A percentile compares a stretch with the other conserved stretches of the same genome.
phyloP scores from a whole-genome alignment of 2,797 vertebrate genomes.

The Pseudochirops corinnae region DNA sequence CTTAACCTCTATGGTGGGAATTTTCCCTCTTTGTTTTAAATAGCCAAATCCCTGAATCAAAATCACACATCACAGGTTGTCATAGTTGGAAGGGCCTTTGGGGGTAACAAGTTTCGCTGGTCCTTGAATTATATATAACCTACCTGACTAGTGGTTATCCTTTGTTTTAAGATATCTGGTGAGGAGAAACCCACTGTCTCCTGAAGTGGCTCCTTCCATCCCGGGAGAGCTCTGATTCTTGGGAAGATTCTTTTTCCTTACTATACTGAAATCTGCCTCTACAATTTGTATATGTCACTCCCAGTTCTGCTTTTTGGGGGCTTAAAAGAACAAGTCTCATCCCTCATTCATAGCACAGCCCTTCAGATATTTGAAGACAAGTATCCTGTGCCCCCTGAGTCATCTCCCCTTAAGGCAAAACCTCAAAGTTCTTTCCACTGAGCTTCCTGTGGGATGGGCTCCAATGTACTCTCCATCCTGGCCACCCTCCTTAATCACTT shows the following conservation, averaged over 20 bases:
- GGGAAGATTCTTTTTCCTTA: background rate
- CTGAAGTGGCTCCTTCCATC: background rate
- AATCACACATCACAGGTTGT: background rate
- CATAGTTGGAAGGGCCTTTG: background rate
- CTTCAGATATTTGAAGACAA: background rate
- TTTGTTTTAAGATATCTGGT: background rate
- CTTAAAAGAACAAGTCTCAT: background rate
- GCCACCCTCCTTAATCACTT: background rate
- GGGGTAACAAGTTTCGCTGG: background rate
- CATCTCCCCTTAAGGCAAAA: background rate
- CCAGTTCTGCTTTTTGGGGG: background rate
- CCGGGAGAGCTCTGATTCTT: background rate
- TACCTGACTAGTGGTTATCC: background rate
- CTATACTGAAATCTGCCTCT: background rate
- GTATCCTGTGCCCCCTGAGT: background rate
- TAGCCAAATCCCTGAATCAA: background rate
- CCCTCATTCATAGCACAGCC: background rate
- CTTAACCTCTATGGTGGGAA: background rate
- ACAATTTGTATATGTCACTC: background rate
- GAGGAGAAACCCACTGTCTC: background rate
- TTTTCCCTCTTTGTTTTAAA: slow-evolving; percentile 43
- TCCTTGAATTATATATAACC: background rate
- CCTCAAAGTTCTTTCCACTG: background rate
- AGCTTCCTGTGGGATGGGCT: background rate
- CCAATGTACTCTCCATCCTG: background rate